These are phyloP conservation scores for Heliconius sara DNA, from an alignment of 2,888 invertebrate genomes.

Conservation along the genomic window DNA sequence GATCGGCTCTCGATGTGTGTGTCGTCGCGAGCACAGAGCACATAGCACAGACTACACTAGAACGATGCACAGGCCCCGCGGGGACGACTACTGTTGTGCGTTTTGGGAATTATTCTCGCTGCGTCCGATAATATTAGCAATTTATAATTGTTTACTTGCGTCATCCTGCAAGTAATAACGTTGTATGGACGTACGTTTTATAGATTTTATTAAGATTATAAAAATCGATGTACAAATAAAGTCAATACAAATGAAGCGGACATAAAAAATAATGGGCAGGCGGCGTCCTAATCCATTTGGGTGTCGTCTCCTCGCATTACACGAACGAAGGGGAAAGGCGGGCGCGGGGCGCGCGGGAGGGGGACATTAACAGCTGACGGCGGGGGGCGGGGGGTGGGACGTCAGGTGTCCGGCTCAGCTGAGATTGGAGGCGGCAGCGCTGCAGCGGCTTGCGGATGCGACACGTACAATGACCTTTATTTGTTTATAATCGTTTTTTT, in stretches of 20 bases:
- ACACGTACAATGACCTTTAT: constrained; percentile 76
- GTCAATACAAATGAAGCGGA: constrained; percentile 11
- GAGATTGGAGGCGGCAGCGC: constrained; percentile 66
- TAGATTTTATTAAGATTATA: constrained; percentile 2
- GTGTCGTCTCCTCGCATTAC: constrained; percentile 79
- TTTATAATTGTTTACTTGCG: background rate
- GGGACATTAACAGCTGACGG: constrained; percentile 82
- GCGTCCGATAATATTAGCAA: constrained; percentile 11
- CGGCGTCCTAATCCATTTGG: constrained; percentile 58
- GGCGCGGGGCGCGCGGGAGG: constrained; percentile 56
- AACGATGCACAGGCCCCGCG: background rate
- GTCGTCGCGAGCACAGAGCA: constrained; percentile 21
- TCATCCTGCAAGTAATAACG: background rate
- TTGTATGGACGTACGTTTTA: background rate
- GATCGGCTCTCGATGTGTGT: constrained; percentile 50
- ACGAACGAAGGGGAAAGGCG: constrained; percentile 84
- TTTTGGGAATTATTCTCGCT: constrained; percentile 1
- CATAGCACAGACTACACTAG: background rate
- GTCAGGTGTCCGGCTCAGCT: constrained; percentile 80
- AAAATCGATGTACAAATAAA: background rate
- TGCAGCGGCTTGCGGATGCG: constrained; percentile 66
- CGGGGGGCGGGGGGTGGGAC: constrained; percentile 63
- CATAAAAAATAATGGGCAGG: constrained; percentile 49
- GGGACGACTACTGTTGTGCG: constrained; percentile 11
- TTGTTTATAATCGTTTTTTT: constrained; percentile 68